phyloP scores from a whole-genome alignment of 2,888 invertebrate species.

The Margaritifera margaritifera region DNA sequence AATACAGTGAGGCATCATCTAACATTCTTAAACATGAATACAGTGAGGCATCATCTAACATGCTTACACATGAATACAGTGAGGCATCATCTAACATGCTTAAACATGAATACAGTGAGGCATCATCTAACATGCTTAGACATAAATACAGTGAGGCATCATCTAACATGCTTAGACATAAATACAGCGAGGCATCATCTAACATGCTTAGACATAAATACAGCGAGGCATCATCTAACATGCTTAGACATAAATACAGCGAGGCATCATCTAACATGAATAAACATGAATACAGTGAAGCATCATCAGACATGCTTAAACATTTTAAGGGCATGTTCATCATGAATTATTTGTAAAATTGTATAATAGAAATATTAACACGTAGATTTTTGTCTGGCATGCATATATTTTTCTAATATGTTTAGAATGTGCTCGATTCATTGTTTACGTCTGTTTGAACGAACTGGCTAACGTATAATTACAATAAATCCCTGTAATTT shows the following conservation, averaged over 20 bases:
- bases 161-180: background rate
- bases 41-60: background rate
- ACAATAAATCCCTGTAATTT: too few relatives aligned
- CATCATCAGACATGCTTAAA: background rate
- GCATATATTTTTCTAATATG: too few relatives aligned
- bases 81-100: background rate
- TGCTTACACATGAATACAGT: slow-evolving; percentile 1
- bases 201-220: background rate
- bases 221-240: background rate
- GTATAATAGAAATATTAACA: too few relatives aligned
- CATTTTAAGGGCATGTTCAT: too few relatives aligned
- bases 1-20: background rate
- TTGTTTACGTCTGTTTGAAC: too few relatives aligned
- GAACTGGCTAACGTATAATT: too few relatives aligned
- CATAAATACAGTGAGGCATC: background rate
- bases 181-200: background rate
- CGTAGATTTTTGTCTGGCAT: too few relatives aligned
- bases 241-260: background rate
- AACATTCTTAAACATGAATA: too few relatives aligned
- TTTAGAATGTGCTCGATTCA: too few relatives aligned
- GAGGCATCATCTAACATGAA: background rate
- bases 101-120: background rate
- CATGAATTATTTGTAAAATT: too few relatives aligned
- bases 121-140: too few relatives aligned
- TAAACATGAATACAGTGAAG: background rate